Evolutionary conservation across 2,888 invertebrate genomes (phyloP), one percentile per base, ranked within the genome.

Genomic region (Synanthedon vespiformis): DNA sequence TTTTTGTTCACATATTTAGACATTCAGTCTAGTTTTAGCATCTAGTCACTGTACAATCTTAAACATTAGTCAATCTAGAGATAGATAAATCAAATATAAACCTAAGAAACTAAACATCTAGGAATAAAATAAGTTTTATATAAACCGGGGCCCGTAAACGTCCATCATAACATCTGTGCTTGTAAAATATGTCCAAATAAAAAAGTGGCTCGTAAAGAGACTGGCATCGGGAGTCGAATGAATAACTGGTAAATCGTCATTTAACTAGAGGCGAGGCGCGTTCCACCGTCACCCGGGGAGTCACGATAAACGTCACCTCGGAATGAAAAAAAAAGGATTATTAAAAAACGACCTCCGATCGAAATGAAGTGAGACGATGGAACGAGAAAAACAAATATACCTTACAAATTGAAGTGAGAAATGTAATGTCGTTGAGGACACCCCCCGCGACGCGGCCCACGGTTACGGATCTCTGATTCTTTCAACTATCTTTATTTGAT

Each of bases 231-330:
- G 81, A 80, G 75, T 76, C 74, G 70, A 70, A 77, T 74, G 79
- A 72, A 77, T 74, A 77, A 77, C 76, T 74, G 82, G 80, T 82
- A 81, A 82, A 81, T 79, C 77, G 77, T 77, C 77, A 72, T 79
- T 77, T 81, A 77, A 78, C 76, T 76, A 80, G 77, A 67, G 63
- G 71, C 34, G 70, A 68, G 62, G 61, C 70, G 66, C 73, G 69
- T 67, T 70, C 53, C 55, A 66, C 74, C 70, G 68, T 79, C 79
- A 75, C 81, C 77, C 76, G 74, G 80, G 83, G 81, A 80, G 78
- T 67, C 70, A 72, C 80, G 80, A 84, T 85, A 83, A 81, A 85
- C 77, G 84, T 85, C 85, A 81, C 77, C 70, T 77, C 67, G 84
- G 83, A 84, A 85, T 85, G 81, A 78, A 82, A 85, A 83, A 80